A percentile compares a stretch with the other conserved stretches of the same genome.
Conservation (phyloP, 2,797 vertebrate species). For the Gila robusta region DNA sequence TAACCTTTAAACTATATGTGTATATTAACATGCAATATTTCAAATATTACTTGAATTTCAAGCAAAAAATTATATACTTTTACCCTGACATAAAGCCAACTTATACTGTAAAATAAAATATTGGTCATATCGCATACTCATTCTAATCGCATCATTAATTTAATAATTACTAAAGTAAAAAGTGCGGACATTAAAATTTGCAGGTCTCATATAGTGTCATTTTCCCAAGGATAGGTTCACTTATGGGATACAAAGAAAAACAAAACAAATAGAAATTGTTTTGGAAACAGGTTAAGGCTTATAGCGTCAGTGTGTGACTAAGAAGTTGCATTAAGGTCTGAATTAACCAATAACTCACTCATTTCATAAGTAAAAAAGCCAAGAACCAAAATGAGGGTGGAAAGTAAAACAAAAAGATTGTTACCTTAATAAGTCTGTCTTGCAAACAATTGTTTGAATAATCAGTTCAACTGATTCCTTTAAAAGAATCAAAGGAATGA, state of each 20-base stretch:
- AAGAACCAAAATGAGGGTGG: not conserved
- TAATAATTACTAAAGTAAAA: not conserved
- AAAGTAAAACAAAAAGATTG: not conserved
- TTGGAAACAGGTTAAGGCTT: no score
- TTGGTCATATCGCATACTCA: not conserved
- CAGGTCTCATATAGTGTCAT: no score
- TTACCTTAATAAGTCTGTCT: not conserved
- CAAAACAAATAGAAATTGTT: not conserved
- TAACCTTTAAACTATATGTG: not conserved
- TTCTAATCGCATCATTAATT: not conserved
- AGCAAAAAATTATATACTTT: not conserved
- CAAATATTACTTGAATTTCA: not conserved
- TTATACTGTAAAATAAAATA: not conserved
- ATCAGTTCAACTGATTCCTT: not conserved
- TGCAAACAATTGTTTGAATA: not conserved
- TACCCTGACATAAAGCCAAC: not conserved
- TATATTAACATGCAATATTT: not conserved
- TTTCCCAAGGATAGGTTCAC: not conserved
- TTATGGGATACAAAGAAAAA: not conserved
- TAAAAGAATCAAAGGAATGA: not conserved
- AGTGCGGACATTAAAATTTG: not conserved
- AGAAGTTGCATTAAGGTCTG: not conserved
- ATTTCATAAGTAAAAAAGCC: not conserved
- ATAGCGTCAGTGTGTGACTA: not conserved
- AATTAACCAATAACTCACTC: not conserved